Evolutionary conservation across 2,888 invertebrate species (phyloP), one percentile per base, ranked within the genome.

Genomic region (Mythimna ferrago): DNA sequence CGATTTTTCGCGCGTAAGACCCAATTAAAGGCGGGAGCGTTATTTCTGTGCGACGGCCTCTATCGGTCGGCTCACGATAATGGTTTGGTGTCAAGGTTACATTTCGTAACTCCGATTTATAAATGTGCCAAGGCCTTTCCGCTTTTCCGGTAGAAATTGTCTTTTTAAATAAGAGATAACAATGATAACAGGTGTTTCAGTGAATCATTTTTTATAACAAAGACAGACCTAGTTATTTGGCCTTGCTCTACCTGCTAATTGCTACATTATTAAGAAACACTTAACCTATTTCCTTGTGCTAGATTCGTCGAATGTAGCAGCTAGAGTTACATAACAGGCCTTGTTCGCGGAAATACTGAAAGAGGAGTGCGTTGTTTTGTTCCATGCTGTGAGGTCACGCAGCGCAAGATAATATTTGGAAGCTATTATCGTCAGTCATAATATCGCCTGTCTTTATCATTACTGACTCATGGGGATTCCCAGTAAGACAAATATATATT

Each of bases 71-170:
- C 81, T 90, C 89, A 91, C 93, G 95, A 95, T 96, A 95, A 94
- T 91, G 89, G 89, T 95, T 93, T 94, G 92, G 94, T 96, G 96
- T 96, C 96, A 96, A 96, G 96, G 96, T 91, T 90, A 73, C 57
- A 87, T 95, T 92, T 93, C 93, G 94, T 96, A 95, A 95, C 91
- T 85, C 84, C 76, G 79, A 53, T 84, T 84, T 81, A 81, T 87
- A 95, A 89, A 92, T 89, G 90, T 95, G 95, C 92, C 95, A 95
- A 94, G 95, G 95, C 82, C 87, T 87, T 86, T 87, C 84, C 88
- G 88, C 88, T 91, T 92, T 93, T 92, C 92, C 93, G 92, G 91
- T 86, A 80, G 78, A 86, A 87, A 84, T 86, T 88, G 87, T 87
- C 85, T 86, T 83, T 86, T 81, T 83, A 84, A 87, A 85, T 81